Evolutionary conservation across 2,113 vertebrate genomes (phyloP).

Genomic region (Sylvietta virens): DNA sequence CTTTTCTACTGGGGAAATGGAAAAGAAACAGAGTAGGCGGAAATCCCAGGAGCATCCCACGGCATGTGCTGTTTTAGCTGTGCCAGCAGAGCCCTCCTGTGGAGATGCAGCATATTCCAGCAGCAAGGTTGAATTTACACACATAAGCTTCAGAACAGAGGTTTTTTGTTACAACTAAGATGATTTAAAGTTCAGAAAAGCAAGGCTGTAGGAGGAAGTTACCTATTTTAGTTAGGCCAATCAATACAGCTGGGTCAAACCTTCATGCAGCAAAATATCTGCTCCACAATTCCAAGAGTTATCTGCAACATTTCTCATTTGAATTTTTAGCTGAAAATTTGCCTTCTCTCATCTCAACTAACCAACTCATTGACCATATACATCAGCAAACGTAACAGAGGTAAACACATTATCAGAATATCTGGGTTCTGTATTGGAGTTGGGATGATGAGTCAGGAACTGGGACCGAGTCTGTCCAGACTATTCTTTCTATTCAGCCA

Average conservation of each 20-base stretch:
- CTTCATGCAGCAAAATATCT: not conserved
- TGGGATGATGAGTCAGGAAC: not conserved
- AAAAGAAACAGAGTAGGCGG: not conserved
- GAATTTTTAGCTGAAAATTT: not conserved
- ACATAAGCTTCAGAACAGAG: not conserved
- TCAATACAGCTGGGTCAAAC: rapidly evolving
- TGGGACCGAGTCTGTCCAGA: not conserved
- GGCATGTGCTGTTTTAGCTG: not conserved
- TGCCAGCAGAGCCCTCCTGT: conserved; percentile 54
- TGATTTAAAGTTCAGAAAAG: not conserved
- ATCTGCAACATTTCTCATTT: not conserved
- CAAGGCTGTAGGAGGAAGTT: not conserved
- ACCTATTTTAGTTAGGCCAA: not conserved
- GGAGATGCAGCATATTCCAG: conserved; percentile 18
- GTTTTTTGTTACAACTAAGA: not conserved
- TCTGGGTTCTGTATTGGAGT: not conserved
- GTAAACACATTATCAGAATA: not conserved
- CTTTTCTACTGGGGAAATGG: not conserved
- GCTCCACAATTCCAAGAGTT: not conserved
- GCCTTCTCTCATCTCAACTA: not conserved
- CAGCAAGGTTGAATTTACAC: not conserved
- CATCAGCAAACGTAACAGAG: not conserved
- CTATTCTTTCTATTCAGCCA: not conserved
- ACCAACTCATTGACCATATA: not conserved
- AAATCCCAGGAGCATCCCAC: not conserved